Evolutionary conservation across 2,888 invertebrate species (phyloP), one percentile per base, ranked within the genome.

Genomic region (Cotesia congregata): DNA sequence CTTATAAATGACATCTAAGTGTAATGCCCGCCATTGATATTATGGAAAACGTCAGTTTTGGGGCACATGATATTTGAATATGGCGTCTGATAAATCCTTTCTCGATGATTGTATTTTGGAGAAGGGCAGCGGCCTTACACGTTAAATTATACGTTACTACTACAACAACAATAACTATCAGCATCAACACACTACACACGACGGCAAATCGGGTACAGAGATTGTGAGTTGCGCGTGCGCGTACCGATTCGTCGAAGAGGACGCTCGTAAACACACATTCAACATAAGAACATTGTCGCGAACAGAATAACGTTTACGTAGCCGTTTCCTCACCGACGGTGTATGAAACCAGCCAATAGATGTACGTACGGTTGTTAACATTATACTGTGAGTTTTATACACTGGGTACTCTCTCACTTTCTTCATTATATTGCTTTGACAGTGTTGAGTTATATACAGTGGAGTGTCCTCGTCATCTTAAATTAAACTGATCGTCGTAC

Each of bases 241-340:
- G 62, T 38, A 64, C 50, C 76, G 70, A 76, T 78, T 75, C 74
- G 78, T 78, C 77, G 74, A 64, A 75, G 74, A 76, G 79, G 78
- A 80, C 80, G 78, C 78, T 81, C 62, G 80, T 79, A 81, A 79
- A 81, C 77, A 80, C 12, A 74, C 30, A 50, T 50, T 50, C 50
- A 50, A 50, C 50, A 50, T 50, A 50, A 64, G 62, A 65, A 64
- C 74, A 74, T 76, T 71, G 65, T 74, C 76, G 77, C 30, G 72
- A 68, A 74, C 64, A 59, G 65, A 72, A 69, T 72, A 78, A 38
- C 30, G 59, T 67, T 72, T 62, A 50, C 9, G 41, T 41, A 41
- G 41, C 62, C 64, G 41, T 41, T 64, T 64, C 62, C 64, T 72
- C 20, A 71, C 71, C 61, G 39, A 70, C 38, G 70, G 70, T 38